Evolutionary conservation across 2,888 invertebrate genomes (phyloP).

Genomic region (Drosophila siamana): DNA sequence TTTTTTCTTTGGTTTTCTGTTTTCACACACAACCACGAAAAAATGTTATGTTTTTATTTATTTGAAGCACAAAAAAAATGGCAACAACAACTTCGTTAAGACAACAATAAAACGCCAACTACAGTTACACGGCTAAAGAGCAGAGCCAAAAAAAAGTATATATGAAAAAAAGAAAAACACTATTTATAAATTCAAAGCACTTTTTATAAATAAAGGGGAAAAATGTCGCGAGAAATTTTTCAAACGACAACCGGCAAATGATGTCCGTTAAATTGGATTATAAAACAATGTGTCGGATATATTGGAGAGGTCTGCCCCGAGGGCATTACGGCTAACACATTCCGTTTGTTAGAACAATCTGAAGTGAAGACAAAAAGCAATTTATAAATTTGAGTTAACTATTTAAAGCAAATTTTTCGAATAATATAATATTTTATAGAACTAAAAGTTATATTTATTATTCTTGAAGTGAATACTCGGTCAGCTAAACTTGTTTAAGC

Average conservation of each 20-base stretch:
- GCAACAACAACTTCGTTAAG: conserved; percentile 27
- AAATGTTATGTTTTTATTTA: conserved; percentile 57
- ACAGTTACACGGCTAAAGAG: conserved; percentile 56
- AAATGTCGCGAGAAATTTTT: conserved; percentile 37
- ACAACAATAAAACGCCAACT: conserved; percentile 41
- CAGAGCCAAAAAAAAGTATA: conserved; percentile 17
- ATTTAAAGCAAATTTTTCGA: not conserved
- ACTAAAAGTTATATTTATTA: not conserved
- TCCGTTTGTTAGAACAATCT: not conserved
- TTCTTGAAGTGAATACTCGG: too few species aligned
- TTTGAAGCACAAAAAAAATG: conserved; percentile 38
- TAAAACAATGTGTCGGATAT: conserved; percentile 32
- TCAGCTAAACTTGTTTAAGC: too few species aligned
- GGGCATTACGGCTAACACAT: not conserved
- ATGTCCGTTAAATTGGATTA: conserved; percentile 60
- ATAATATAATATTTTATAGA: not conserved
- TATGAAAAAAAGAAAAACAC: conserved; percentile 10
- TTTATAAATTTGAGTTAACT: not conserved
- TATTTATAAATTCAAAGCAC: conserved; percentile 20
- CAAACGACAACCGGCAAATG: conserved; percentile 26
- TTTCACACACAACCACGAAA: conserved; percentile 47
- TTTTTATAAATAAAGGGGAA: conserved; percentile 34
- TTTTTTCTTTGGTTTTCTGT: conserved; percentile 36
- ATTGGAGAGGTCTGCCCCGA: not conserved
- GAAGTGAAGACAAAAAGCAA: not conserved